These are phyloP conservation scores for Sebastes taczanowskii DNA, from an alignment of 2,797 vertebrate species.

Conservation along the genomic window DNA sequence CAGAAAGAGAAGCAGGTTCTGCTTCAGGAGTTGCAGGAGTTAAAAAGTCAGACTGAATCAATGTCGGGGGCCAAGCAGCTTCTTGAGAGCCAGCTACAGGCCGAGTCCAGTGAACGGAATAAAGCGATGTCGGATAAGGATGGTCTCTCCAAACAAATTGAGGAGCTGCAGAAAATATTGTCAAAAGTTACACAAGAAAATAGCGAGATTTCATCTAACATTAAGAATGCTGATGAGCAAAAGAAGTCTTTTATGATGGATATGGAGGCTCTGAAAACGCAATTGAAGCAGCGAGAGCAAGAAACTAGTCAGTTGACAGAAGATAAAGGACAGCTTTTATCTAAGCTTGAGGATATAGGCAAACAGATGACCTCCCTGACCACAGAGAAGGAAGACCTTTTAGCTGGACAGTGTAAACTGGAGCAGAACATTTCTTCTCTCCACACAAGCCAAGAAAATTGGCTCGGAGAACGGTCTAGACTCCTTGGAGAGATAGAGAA, in stretches of 20 bases:
- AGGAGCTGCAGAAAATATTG: slow-evolving; percentile 77
- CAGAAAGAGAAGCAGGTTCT: slow-evolving; percentile 77
- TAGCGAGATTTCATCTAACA: slow-evolving; percentile 56
- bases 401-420: slow-evolving; percentile 70
- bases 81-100: slow-evolving; percentile 73
- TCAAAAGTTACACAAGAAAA: slow-evolving; percentile 76
- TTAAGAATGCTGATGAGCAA: slow-evolving; percentile 71
- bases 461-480: slow-evolving; percentile 64
- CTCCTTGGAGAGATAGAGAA: slow-evolving; percentile 71
- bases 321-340: slow-evolving; percentile 75
- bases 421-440: slow-evolving; percentile 80
- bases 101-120: slow-evolving; percentile 76
- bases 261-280: slow-evolving; percentile 71
- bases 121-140: slow-evolving; percentile 69
- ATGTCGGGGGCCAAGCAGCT: slow-evolving; percentile 76
- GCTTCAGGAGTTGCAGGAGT: slow-evolving; percentile 62
- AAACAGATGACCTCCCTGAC: slow-evolving; percentile 70
- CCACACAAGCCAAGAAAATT: slow-evolving; percentile 59
- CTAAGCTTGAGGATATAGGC: slow-evolving; percentile 73
- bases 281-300: slow-evolving; percentile 71
- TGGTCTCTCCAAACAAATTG: slow-evolving; percentile 72
- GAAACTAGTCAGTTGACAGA: slow-evolving; percentile 73
- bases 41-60: slow-evolving; percentile 74
- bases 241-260: slow-evolving; percentile 75
- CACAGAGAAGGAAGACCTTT: slow-evolving; percentile 80